A percentile compares a stretch with the other conserved stretches of the same genome.
Evolutionary conservation across 2,888 invertebrate species (phyloP).

Genomic region (Callosobruchus maculatus): DNA sequence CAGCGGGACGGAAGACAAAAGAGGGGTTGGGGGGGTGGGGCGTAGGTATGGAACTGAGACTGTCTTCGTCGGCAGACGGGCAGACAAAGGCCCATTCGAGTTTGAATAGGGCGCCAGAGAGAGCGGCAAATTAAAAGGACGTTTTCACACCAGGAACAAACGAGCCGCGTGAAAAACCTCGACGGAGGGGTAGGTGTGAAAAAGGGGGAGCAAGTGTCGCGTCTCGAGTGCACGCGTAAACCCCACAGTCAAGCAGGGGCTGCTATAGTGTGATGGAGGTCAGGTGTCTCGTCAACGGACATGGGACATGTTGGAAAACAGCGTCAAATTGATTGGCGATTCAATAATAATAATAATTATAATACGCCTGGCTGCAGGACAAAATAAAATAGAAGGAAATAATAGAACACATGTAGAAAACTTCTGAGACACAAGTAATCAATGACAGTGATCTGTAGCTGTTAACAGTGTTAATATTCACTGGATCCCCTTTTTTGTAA

Average conservation of each 20-base stretch:
- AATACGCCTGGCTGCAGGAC: too few species aligned
- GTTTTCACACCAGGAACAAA: constrained; percentile 29
- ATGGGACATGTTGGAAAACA: constrained; percentile 1
- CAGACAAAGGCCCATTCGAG: not conserved
- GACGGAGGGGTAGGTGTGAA: constrained; percentile 20
- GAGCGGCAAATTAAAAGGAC: constrained; percentile 22
- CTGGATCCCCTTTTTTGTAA: too few species aligned
- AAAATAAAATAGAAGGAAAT: too few species aligned
- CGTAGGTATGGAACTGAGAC: too few species aligned
- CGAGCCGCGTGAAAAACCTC: constrained; percentile 4
- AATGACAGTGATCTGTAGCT: too few species aligned
- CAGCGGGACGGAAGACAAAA: not conserved
- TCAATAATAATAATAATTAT: too few species aligned
- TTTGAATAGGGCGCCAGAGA: not conserved
- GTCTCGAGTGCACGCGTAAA: constrained; percentile 20
- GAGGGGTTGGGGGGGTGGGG: not conserved
- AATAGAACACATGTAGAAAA: too few species aligned
- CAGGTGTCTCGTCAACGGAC: not conserved
- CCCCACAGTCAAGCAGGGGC: too few species aligned
- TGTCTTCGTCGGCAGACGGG: too few species aligned
- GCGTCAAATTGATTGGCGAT: too few species aligned
- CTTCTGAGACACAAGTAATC: too few species aligned
- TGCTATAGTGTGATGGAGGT: constrained; percentile 8
- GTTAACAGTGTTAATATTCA: too few species aligned
- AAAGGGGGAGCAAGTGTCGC: constrained; percentile 24